Conservation (phyloP, 2,797 vertebrate genomes). For the Echeneis naucrates region DNA sequence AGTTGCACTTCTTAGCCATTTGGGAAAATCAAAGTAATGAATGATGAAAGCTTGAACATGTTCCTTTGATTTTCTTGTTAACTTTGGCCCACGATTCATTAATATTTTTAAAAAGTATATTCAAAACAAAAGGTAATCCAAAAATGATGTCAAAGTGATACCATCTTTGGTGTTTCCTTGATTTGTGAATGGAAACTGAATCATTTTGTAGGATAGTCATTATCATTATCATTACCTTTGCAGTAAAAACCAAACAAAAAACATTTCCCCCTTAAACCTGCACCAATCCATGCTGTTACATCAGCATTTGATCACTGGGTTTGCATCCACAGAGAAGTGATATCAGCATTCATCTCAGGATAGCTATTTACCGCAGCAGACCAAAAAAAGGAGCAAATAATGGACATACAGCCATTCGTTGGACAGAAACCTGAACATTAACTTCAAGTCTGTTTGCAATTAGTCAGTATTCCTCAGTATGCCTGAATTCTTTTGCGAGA, state of each 20-base stretch:
- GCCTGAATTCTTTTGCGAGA: constrained; percentile 3
- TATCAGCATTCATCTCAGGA: too few species aligned
- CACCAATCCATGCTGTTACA: neutral
- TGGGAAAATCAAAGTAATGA: neutral
- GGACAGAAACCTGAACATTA: neutral
- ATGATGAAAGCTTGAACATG: neutral
- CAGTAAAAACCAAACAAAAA: neutral
- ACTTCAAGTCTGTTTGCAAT: too few species aligned
- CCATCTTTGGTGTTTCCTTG: neutral
- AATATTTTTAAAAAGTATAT: neutral
- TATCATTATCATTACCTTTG: neutral
- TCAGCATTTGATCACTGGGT: neutral
- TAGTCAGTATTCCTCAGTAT: too few species aligned
- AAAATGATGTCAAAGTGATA: neutral
- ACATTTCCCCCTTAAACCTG: neutral
- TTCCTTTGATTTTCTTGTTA: neutral
- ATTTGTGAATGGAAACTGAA: too few species aligned
- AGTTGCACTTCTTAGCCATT: neutral
- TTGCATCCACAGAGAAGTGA: too few species aligned
- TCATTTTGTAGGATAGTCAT: too few species aligned
- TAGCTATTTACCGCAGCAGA: neutral
- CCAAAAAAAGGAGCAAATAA: fast-evolving
- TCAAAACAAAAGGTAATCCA: neutral
- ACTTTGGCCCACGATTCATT: neutral
- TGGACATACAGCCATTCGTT: too few species aligned